phyloP scores from a whole-genome alignment of 2,888 invertebrate genomes.

The Gonocerus acuteangulatus region DNA sequence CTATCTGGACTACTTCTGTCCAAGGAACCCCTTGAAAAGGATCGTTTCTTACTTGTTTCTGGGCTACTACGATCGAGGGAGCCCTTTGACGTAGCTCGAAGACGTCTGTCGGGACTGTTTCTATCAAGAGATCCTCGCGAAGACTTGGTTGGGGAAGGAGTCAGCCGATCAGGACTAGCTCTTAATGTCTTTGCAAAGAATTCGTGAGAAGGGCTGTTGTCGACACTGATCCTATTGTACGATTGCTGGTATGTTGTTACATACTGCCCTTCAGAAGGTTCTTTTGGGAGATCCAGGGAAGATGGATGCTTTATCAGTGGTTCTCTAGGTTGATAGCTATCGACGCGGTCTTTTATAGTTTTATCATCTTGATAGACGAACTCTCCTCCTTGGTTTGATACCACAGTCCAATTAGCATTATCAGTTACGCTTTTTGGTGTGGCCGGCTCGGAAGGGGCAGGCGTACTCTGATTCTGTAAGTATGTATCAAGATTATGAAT shows the following conservation, averaged over 20 bases:
- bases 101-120: slow-evolving; percentile 41
- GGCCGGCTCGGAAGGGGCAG: slow-evolving; percentile 46
- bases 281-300: slow-evolving; percentile 36
- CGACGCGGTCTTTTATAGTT: not conserved
- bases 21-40: slow-evolving; percentile 35
- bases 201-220: slow-evolving; percentile 64
- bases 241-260: slow-evolving; percentile 56
- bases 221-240: slow-evolving; percentile 52
- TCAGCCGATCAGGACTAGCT: slow-evolving; percentile 51
- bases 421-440: slow-evolving; percentile 38
- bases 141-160: slow-evolving; percentile 40
- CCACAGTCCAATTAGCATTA: slow-evolving; percentile 38
- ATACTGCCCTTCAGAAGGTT: slow-evolving; percentile 44
- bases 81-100: slow-evolving; percentile 34
- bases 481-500: slow-evolving; percentile 51
- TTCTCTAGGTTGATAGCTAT: slow-evolving; percentile 27
- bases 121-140: slow-evolving; percentile 37
- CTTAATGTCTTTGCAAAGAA: slow-evolving; percentile 68
- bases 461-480: slow-evolving; percentile 47
- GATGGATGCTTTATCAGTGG: slow-evolving; percentile 31
- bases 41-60: slow-evolving; percentile 34
- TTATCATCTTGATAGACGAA: slow-evolving; percentile 37
- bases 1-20: slow-evolving; percentile 42
- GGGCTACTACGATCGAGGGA: slow-evolving; percentile 42
- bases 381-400: slow-evolving; percentile 36